Percentiles rank a stretch among this genome's conserved stretches.
These are phyloP conservation scores for Eulemur mongoz DNA, from an alignment of 2,797 vertebrate genomes.

Conservation along the genomic window DNA sequence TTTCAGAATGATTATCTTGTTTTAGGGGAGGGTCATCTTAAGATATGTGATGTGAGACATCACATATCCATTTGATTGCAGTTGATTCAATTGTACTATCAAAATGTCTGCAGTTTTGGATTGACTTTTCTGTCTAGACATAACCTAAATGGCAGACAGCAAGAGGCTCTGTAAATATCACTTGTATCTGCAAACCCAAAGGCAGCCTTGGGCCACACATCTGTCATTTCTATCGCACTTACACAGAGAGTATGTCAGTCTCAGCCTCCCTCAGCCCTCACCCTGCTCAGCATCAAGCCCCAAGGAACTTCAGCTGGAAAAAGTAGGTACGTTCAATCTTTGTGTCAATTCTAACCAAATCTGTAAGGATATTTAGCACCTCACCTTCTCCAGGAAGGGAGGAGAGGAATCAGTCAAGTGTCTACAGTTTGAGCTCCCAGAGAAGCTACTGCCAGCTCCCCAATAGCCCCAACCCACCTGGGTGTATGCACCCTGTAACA, in stretches of 20 bases:
- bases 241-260: not conserved
- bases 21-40: conserved; percentile 12
- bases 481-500: not conserved
- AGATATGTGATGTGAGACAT: conserved; percentile 45
- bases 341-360: not conserved
- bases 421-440: not conserved
- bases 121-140: conserved; percentile 69
- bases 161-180: conserved; percentile 36
- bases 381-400: not conserved
- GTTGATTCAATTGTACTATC: conserved; percentile 64
- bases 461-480: not conserved
- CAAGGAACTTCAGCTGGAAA: not conserved
- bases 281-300: not conserved
- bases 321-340: not conserved
- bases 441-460: not conserved
- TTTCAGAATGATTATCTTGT: conserved; percentile 11
- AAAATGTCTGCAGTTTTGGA: conserved; percentile 51
- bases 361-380: not conserved
- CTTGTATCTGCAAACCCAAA: conserved; percentile 34
- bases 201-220: not conserved
- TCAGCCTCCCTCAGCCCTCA: not conserved
- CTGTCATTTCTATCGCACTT: not conserved
- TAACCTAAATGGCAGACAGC: conserved; percentile 56
- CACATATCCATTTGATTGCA: conserved; percentile 16
- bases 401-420: not conserved